phyloP scores from a whole-genome alignment of 2,113 vertebrate species.

The Emydura subglobosa region DNA sequence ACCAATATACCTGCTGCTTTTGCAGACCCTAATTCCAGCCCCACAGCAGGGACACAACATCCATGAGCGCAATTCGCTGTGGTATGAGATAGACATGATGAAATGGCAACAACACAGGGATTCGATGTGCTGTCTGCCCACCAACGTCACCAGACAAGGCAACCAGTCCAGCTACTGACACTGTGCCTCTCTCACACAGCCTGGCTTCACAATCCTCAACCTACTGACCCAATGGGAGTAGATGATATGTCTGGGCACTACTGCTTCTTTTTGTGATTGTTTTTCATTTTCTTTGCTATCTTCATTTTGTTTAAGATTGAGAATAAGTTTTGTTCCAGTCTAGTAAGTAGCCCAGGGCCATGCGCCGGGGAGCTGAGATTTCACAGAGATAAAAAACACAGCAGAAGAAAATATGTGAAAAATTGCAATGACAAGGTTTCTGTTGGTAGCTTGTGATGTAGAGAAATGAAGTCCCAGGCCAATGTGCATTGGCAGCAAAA shows the following conservation, averaged over 20 bases:
- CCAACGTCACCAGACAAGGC: not conserved
- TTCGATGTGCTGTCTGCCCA: not conserved
- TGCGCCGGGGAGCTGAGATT: constrained; percentile 2
- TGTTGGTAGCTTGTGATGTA: constrained; percentile 52
- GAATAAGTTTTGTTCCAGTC: constrained; percentile 44
- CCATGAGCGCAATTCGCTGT: not conserved
- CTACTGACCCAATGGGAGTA: not conserved
- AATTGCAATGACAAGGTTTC: constrained; percentile 58
- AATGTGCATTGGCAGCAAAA: constrained; percentile 15
- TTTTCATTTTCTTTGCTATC: constrained; percentile 19
- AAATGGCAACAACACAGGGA: not conserved
- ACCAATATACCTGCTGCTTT: rapidly evolving
- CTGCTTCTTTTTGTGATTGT: not conserved
- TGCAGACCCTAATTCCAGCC: not conserved
- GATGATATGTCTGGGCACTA: not conserved
- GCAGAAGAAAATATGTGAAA: constrained; percentile 53
- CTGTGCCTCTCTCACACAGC: not conserved
- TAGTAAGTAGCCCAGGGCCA: constrained; percentile 25
- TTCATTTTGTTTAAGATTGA: constrained; percentile 28
- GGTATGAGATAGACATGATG: not conserved
- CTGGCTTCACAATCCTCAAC: not conserved
- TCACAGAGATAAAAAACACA: constrained; percentile 52
- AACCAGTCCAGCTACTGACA: not conserved
- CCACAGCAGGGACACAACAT: not conserved
- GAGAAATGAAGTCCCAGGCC: constrained; percentile 56